Conservation (phyloP, 2,888 invertebrate genomes). For the Antheraea yamamai region DNA sequence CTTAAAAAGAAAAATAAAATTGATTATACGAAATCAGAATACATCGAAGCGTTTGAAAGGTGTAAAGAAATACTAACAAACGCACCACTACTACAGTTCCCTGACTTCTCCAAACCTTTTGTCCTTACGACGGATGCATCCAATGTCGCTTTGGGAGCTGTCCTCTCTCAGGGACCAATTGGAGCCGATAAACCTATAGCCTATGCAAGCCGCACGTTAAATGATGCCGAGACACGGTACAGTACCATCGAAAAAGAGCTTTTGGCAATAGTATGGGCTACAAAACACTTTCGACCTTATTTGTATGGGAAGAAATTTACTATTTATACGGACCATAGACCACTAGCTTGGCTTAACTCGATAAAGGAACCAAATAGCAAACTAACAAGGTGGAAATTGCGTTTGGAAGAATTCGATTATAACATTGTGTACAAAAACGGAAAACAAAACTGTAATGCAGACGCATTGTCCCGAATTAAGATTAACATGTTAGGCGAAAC, state of each 20-base stretch:
- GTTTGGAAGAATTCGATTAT: too few relatives aligned
- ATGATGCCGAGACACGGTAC: conserved; percentile 26
- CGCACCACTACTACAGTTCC: conserved; percentile 25
- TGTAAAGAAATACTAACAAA: conserved; percentile 26
- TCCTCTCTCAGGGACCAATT: conserved; percentile 23
- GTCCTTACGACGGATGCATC: conserved; percentile 25
- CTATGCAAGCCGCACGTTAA: conserved; percentile 24
- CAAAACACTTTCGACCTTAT: too few relatives aligned
- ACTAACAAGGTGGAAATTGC: too few relatives aligned
- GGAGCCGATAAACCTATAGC: conserved; percentile 24
- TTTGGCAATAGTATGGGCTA: too few relatives aligned
- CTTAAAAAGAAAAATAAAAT: too few relatives aligned
- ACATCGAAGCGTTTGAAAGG: conserved; percentile 30
- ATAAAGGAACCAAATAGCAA: too few relatives aligned
- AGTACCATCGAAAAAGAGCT: too few relatives aligned
- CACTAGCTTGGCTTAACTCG: too few relatives aligned
- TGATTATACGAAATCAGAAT: too few relatives aligned
- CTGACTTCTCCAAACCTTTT: conserved; percentile 25
- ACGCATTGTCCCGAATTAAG: conserved; percentile 21
- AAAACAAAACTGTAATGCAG: conserved; percentile 24
- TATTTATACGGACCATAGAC: too few relatives aligned
- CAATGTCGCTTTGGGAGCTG: conserved; percentile 16
- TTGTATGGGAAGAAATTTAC: too few relatives aligned
- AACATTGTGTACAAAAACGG: conserved; percentile 5
- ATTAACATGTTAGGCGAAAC: conserved; percentile 2